phyloP scores from a whole-genome alignment of 2,113 vertebrate species.

The Gnathonemus longibarbis region DNA sequence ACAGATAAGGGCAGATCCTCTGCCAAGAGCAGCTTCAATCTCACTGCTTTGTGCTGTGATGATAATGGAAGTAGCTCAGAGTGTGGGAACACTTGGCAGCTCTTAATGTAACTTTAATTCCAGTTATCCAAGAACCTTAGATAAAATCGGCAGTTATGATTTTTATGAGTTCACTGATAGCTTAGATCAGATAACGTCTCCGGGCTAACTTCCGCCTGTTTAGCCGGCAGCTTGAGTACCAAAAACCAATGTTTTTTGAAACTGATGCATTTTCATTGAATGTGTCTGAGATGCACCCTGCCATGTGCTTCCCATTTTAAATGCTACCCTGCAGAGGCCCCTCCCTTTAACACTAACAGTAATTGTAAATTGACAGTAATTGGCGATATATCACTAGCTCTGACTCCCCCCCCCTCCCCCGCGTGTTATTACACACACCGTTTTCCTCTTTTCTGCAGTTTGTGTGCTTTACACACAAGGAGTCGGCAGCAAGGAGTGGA shows the following conservation, averaged over 20 bases:
- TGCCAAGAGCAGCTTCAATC: neutral
- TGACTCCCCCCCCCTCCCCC: neutral
- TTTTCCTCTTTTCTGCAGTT: slow-evolving; percentile 63
- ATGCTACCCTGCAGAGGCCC: neutral
- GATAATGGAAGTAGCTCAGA: neutral
- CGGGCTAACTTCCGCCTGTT: neutral
- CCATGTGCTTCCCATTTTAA: neutral
- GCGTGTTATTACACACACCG: neutral
- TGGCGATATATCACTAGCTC: neutral
- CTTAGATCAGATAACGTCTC: neutral
- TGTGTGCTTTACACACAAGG: slow-evolving; percentile 95
- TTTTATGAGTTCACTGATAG: neutral
- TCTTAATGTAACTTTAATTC: neutral
- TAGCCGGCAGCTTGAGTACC: neutral
- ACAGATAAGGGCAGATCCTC: neutral
- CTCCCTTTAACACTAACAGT: neutral
- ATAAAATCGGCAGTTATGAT: neutral
- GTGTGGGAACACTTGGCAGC: neutral
- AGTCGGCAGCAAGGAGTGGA: slow-evolving; percentile 95
- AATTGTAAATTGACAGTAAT: neutral
- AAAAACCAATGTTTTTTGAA: neutral
- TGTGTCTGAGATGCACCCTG: neutral
- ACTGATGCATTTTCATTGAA: neutral
- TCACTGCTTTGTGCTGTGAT: neutral
- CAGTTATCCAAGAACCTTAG: neutral